These are phyloP conservation scores for Parotia lawesii DNA, from an alignment of 2,113 vertebrate genomes.

Conservation along the genomic window DNA sequence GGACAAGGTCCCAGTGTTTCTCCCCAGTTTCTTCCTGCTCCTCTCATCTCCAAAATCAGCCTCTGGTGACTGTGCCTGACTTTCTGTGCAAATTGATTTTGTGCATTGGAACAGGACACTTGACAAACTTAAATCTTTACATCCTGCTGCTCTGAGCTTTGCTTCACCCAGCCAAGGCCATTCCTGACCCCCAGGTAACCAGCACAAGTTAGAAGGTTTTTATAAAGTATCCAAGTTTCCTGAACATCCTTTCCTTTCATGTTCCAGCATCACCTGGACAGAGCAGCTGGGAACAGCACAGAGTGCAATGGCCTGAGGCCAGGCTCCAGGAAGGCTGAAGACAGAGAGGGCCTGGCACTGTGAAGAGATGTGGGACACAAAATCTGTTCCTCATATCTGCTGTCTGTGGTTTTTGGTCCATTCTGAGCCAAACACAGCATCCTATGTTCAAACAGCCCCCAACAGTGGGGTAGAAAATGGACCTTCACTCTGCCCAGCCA, in stretches of 20 bases:
- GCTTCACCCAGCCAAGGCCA: background rate
- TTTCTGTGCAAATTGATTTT: background rate
- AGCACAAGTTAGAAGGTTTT: background rate
- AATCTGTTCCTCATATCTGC: background rate
- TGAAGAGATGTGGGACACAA: background rate
- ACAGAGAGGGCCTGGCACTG: background rate
- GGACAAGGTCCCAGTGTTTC: background rate
- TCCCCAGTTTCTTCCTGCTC: background rate
- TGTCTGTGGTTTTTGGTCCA: background rate
- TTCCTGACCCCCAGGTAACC: background rate
- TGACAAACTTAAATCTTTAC: background rate
- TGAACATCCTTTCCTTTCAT: background rate
- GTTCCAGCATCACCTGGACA: background rate
- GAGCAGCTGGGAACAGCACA: background rate
- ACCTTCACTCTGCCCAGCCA: background rate
- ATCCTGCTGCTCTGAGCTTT: background rate
- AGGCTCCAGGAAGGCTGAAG: background rate
- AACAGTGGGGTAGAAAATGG: background rate
- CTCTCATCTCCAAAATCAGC: background rate
- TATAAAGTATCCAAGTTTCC: background rate
- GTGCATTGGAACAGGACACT: background rate
- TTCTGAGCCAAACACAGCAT: background rate
- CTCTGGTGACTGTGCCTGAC: background rate
- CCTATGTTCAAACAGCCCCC: background rate
- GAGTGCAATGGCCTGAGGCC: background rate